A percentile compares a stretch with the other conserved stretches of the same genome.
Evolutionary conservation across 2,113 vertebrate species (phyloP).

Genomic region (Pavo muticus): DNA sequence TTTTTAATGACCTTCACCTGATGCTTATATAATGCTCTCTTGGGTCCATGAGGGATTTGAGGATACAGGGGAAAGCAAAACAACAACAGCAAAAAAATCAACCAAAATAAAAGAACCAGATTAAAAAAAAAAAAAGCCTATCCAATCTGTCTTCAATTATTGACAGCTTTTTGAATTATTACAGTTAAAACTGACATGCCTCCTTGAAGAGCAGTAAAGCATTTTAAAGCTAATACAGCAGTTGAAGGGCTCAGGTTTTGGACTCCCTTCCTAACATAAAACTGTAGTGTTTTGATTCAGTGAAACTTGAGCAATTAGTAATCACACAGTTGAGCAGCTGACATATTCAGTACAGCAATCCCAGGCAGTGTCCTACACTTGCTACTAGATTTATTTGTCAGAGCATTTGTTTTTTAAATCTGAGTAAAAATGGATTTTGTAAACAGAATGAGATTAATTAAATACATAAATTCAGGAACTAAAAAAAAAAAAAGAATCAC

Average conservation of each 20-base stretch:
- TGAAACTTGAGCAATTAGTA: conserved; percentile 29
- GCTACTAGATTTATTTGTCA: conserved; percentile 53
- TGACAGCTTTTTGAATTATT: background rate
- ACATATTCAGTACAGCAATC: conserved; percentile 35
- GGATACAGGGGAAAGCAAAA: background rate
- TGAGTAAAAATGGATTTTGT: conserved; percentile 57
- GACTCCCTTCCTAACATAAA: background rate
- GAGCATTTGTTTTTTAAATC: conserved; percentile 38
- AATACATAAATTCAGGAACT: conserved; percentile 18
- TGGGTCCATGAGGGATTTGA: background rate
- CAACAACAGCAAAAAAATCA: background rate
- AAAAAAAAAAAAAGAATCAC: conserved; percentile 3
- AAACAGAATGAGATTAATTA: conserved; percentile 72
- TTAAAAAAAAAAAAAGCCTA: conserved; percentile 5
- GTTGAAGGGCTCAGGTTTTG: background rate
- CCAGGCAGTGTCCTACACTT: background rate
- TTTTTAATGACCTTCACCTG: conserved; percentile 14
- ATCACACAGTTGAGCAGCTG: conserved; percentile 27
- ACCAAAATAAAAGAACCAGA: background rate
- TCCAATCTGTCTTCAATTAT: background rate
- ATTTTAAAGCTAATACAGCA: conserved; percentile 7
- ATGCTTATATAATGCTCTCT: background rate
- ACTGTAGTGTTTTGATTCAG: background rate
- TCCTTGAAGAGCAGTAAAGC: background rate
- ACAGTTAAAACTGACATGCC: background rate